These are phyloP conservation scores for Columba livia DNA, from an alignment of 2,113 vertebrate genomes.

Conservation along the genomic window DNA sequence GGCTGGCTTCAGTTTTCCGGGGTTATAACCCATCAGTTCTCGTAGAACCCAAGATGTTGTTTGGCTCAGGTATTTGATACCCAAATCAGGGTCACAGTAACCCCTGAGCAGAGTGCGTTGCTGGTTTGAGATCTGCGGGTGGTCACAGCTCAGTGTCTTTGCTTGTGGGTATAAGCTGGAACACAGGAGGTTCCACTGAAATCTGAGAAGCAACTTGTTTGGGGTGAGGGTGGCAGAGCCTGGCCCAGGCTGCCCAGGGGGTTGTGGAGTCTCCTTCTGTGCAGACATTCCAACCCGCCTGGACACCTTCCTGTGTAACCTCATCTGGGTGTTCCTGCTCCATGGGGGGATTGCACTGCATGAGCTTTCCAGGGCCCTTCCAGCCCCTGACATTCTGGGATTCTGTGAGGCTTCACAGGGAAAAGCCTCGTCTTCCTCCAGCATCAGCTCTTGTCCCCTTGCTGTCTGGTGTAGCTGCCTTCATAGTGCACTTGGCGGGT, in stretches of 20 bases:
- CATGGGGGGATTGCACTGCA: too few relatives aligned
- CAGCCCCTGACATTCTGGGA: too few relatives aligned
- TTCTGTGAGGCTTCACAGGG: not conserved
- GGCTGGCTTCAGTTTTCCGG: accelerated
- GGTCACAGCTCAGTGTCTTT: accelerated
- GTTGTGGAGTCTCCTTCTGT: too few relatives aligned
- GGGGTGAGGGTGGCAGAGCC: too few relatives aligned
- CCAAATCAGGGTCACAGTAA: not conserved
- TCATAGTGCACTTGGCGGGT: not conserved
- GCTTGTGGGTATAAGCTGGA: too few relatives aligned
- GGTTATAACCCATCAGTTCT: accelerated
- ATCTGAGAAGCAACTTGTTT: too few relatives aligned
- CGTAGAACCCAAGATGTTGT: not conserved
- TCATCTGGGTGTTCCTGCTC: too few relatives aligned
- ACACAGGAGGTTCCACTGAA: too few relatives aligned
- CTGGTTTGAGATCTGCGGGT: not conserved
- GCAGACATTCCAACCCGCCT: too few relatives aligned
- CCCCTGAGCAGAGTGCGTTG: accelerated
- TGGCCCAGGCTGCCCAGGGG: too few relatives aligned
- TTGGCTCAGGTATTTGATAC: accelerated
- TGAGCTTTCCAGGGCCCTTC: too few relatives aligned
- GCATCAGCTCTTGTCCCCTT: not conserved
- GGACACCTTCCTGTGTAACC: too few relatives aligned
- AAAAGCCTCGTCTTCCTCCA: accelerated
- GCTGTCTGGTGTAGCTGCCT: accelerated